Conservation (phyloP, 1,140 invertebrate genomes). For the Calosoma granatense region DNA sequence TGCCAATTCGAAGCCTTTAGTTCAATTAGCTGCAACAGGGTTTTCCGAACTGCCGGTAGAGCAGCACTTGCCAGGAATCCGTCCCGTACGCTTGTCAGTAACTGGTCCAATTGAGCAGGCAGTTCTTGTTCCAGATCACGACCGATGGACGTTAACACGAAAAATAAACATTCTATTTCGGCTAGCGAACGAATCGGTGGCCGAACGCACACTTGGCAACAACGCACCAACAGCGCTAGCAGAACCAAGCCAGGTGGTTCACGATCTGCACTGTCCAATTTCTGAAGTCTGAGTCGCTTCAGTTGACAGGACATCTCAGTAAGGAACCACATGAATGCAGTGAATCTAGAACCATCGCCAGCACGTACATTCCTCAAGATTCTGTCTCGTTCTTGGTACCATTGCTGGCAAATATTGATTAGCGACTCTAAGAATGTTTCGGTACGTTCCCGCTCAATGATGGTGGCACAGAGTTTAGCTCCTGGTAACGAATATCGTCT, state of each 20-base stretch:
- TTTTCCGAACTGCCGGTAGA: conserved; percentile 59
- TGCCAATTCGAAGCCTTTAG: conserved; percentile 82
- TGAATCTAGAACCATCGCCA: conserved; percentile 53
- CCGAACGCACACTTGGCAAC: conserved; percentile 71
- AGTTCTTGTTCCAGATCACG: conserved; percentile 73
- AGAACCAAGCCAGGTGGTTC: conserved; percentile 62
- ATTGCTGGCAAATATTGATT: conserved; percentile 79
- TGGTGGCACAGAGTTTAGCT: conserved; percentile 69
- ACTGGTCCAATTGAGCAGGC: conserved; percentile 61
- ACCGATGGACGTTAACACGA: conserved; percentile 75
- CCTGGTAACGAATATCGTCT: conserved; percentile 66
- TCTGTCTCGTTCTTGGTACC: conserved; percentile 76
- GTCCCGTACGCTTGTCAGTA: conserved; percentile 70
- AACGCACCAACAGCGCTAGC: conserved; percentile 69
- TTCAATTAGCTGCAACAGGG: conserved; percentile 78
- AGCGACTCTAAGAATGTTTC: conserved; percentile 82
- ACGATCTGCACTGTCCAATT: conserved; percentile 53
- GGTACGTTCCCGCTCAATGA: conserved; percentile 76
- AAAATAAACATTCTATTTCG: conserved; percentile 78
- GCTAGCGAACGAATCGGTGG: conserved; percentile 65
- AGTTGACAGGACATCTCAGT: conserved; percentile 82
- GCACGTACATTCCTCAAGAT: conserved; percentile 39
- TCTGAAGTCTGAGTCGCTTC: conserved; percentile 61
- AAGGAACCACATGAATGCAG: conserved; percentile 78
- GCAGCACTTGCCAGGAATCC: conserved; percentile 63